Conservation (phyloP, 30 jellyfish, hydroid and myxozoan genomes). For the Hydra vulgaris region DNA sequence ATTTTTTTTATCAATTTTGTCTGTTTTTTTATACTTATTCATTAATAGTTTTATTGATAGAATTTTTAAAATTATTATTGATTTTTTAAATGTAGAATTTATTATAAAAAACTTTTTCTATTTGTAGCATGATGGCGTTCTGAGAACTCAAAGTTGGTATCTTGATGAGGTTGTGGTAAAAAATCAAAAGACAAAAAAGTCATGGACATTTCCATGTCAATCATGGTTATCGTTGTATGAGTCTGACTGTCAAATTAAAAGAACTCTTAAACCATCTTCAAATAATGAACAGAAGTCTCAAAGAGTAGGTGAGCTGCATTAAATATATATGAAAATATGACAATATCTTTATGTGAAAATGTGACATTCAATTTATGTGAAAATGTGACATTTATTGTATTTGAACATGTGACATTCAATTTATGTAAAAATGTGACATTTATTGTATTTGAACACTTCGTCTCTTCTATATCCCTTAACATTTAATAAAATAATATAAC, state of each 20-base stretch:
- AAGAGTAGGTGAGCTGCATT: slow-evolving; percentile 55
- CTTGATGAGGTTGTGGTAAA: slow-evolving; percentile 69
- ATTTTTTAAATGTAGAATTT: no score
- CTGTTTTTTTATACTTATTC: background rate
- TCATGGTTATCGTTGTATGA: slow-evolving; percentile 83
- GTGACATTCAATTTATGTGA: no score
- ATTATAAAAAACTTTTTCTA: no score
- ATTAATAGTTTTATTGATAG: no score
- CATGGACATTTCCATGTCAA: slow-evolving; percentile 67
- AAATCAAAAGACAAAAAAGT: slow-evolving; percentile 42
- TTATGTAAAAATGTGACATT: no score
- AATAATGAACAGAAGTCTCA: slow-evolving; percentile 42
- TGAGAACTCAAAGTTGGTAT: slow-evolving; percentile 83
- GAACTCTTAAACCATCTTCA: slow-evolving; percentile 54
- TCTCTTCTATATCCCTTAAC: no score
- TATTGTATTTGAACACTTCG: no score
- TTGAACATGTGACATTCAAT: no score
- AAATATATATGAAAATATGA: background rate
- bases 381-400: no score
- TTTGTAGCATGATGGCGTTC: slow-evolving; percentile 88
- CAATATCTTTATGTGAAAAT: background rate
- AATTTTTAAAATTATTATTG: no score
- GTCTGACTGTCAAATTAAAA: slow-evolving; percentile 81
- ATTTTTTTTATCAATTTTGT: background rate
- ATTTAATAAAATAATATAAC: no score